phyloP scores from a whole-genome alignment of 2,797 vertebrate species.

The Tragopan temminckii region DNA sequence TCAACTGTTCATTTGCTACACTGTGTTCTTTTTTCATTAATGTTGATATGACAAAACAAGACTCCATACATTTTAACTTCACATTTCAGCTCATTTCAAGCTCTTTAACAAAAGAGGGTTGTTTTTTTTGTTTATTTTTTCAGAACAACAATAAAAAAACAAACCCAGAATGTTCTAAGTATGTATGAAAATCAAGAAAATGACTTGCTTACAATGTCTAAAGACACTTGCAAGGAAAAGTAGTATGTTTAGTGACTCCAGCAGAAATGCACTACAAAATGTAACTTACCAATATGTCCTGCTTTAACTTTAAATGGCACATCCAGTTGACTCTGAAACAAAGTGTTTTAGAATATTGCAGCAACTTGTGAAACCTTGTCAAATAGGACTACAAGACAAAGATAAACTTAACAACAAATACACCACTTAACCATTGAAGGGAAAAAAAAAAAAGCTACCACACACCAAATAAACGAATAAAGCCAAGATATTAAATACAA shows the following conservation, averaged over 20 bases:
- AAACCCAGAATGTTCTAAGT: neutral
- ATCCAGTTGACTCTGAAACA: conserved; percentile 92
- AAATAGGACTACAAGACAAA: neutral
- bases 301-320: conserved; percentile 98
- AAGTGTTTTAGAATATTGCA: conserved; percentile 33
- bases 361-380: neutral
- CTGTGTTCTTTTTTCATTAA: neutral
- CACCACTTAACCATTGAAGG: neutral
- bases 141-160: neutral
- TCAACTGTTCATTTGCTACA: neutral
- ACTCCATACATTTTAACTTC: neutral
- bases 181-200: neutral
- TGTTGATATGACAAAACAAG: neutral
- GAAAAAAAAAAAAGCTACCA: neutral
- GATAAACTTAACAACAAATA: neutral
- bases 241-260: neutral
- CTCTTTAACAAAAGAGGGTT: too few species aligned
- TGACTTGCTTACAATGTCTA: neutral
- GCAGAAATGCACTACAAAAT: neutral
- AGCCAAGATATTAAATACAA: neutral
- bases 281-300: conserved; percentile 93
- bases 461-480: too few species aligned
- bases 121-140: neutral
- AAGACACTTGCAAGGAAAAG: neutral
- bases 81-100: neutral